Conservation (phyloP, 1,140 invertebrate genomes). For the Sitobion miscanthi region DNA sequence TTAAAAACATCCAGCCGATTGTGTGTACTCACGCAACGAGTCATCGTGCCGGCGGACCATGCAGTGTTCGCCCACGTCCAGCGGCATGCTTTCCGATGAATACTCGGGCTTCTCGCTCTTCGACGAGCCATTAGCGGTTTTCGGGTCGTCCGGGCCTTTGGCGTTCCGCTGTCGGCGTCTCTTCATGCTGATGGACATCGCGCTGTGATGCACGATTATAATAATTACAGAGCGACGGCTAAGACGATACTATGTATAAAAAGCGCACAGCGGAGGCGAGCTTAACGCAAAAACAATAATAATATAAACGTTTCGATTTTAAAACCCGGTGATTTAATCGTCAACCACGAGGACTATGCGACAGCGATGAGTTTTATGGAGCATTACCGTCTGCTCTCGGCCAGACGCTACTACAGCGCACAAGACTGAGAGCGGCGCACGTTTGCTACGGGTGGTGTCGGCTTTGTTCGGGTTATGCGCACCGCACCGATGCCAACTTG, state of each 20-base stretch:
- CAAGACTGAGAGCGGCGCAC: not conserved
- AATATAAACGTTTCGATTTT: not conserved
- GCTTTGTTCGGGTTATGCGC: constrained; percentile 41
- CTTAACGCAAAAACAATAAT: not conserved
- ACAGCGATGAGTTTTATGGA: not conserved
- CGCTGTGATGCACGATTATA: constrained; percentile 49
- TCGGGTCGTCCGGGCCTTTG: constrained; percentile 45
- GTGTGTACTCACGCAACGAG: constrained; percentile 77
- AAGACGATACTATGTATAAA: not conserved
- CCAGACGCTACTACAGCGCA: not conserved
- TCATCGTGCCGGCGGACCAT: constrained; percentile 83
- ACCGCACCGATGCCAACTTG: not conserved
- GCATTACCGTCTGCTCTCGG: not conserved
- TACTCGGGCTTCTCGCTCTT: constrained; percentile 65
- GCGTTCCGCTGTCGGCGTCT: constrained; percentile 39
- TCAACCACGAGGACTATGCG: not conserved
- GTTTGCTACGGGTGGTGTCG: constrained; percentile 4
- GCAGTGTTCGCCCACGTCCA: constrained; percentile 91
- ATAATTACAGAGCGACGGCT: not conserved
- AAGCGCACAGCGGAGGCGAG: not conserved
- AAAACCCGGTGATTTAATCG: not conserved
- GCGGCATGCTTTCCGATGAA: constrained; percentile 73
- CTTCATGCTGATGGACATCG: constrained; percentile 43
- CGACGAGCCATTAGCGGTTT: constrained; percentile 39
- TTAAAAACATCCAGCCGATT: not conserved